A percentile compares a stretch with the other conserved stretches of the same genome.
Conservation (phyloP, 2,888 invertebrate genomes). For the Cinara cedri region DNA sequence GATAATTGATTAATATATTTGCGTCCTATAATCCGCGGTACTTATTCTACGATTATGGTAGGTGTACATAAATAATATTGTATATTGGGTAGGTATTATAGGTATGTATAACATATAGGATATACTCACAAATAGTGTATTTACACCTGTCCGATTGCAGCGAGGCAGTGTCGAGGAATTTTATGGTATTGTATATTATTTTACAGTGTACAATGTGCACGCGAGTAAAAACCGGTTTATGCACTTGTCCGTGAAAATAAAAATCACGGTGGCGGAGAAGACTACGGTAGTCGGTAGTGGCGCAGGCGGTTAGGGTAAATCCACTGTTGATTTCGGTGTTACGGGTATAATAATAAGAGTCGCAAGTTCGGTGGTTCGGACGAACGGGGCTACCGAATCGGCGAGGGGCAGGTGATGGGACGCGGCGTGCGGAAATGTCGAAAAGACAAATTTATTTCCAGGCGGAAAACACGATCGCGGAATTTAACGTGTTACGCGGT, state of each 20-base stretch:
- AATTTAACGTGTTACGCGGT: too few species aligned
- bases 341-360: too few species aligned
- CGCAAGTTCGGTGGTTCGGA: not conserved
- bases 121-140: not conserved
- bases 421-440: not conserved
- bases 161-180: slow-evolving; percentile 3
- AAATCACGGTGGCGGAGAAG: not conserved
- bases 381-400: not conserved
- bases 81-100: too few species aligned
- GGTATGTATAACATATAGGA: not conserved
- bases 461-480: not conserved
- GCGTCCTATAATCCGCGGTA: too few species aligned
- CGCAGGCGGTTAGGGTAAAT: not conserved
- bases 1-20: too few species aligned
- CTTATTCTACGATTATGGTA: not conserved
- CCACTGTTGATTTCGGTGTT: not conserved
- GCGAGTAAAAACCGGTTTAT: slow-evolving; percentile 25
- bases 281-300: too few species aligned
- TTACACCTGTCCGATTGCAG: slow-evolving; percentile 7
- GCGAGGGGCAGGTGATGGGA: too few species aligned
- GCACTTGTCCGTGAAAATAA: not conserved
- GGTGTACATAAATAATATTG: too few species aligned
- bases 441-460: too few species aligned
- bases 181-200: not conserved
- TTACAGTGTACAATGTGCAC: not conserved